Base-by-base conservation (phyloP, 2,888 invertebrate genomes). In the Tipula unca region DNA sequence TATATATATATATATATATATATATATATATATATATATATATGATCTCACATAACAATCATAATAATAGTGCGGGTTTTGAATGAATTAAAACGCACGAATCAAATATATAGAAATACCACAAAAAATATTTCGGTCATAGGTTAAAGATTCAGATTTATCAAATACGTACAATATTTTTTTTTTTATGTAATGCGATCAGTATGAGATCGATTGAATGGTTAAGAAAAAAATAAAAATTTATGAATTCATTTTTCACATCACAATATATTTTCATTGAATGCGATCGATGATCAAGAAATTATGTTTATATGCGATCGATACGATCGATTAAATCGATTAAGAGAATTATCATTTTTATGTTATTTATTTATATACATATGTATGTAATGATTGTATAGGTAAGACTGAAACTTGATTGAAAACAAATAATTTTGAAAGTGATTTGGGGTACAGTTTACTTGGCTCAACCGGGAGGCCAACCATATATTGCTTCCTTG, bases 141-240 rank as follows among this genome's bases (percentile, higher is more conserved):
- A 83, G 83, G 83, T 83, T 32, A 83, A 83, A 83, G 83, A 32
- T 32, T 83, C 83, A 83, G 32, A 83, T 83, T 83, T 83, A 83
- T 83, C 32, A 83, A 83, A 32, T 17, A 5, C 13, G 13, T 32
- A 1, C 4, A 32, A 32, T 32, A 6, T 32, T 32, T 82, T 0
- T 29, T 82, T 82, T 29, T 83, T 32, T 83, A 32, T 83, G 83
- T 83, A 83, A 83, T 83, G 32, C 35, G 83, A 83, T 83, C 83
- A 35, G 32, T 83, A 83, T 83, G 83, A 83, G 83, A 83, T 83
- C 83, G 83, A 14, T n/a, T 29, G 25, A 48, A 48, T 39, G 48
- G 8, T 10, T 69, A 69, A 13, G 48, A 8, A 54, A 54, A 25
- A 69, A 69, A n/a, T n/a, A n/a, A n/a, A n/a, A n/a, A n/a, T n/a